phyloP scores from a whole-genome alignment of 2,797 vertebrate genomes.

The Phalloptychus januarius region DNA sequence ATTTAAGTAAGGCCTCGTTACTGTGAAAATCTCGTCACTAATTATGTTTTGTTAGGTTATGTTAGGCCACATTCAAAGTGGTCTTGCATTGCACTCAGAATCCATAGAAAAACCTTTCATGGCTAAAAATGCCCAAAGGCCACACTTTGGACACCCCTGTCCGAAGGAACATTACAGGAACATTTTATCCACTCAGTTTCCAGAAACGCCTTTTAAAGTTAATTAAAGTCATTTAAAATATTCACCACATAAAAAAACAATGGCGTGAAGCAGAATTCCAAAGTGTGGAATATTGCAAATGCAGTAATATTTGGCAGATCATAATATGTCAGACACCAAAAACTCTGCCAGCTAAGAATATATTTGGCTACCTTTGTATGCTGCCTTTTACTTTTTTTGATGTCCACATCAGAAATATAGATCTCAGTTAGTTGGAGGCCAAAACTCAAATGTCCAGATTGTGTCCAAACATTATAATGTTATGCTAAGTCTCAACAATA shows the following conservation, averaged over 20 bases:
- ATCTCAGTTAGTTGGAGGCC: not conserved
- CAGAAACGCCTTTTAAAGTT: not conserved
- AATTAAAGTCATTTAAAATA: not conserved
- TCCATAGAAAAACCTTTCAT: not conserved
- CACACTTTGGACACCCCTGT: not conserved
- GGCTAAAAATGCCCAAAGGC: not conserved
- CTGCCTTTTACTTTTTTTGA: not conserved
- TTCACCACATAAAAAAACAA: not conserved
- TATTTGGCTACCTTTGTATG: not conserved
- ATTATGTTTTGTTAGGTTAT: not conserved
- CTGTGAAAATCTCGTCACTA: not conserved
- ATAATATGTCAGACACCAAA: not conserved
- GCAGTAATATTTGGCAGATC: not conserved
- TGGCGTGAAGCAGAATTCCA: not conserved
- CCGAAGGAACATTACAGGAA: not conserved
- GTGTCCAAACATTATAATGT: not conserved
- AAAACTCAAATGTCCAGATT: not conserved
- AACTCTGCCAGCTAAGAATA: not conserved
- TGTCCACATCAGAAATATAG: not conserved
- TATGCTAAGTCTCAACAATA: not conserved
- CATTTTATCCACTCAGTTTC: not conserved
- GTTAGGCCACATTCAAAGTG: not conserved
- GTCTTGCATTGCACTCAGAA: not conserved
- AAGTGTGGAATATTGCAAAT: not conserved
- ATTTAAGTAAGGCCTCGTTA: not conserved